These are phyloP conservation scores for Trialeurodes vaporariorum DNA, from an alignment of 1,140 invertebrate species.

Conservation along the genomic window DNA sequence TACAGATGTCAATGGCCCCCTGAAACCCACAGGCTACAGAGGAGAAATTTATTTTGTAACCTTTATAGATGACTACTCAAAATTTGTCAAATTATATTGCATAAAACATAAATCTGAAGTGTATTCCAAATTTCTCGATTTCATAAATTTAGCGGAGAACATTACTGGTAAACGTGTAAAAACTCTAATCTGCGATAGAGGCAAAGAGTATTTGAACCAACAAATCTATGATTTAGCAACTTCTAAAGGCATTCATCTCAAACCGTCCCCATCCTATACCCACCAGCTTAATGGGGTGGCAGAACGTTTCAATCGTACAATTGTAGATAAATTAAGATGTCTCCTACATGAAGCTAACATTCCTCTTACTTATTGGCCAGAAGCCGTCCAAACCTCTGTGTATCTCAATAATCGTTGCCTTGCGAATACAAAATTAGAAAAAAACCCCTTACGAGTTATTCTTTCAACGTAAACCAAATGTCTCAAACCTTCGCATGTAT, in stretches of 20 bases:
- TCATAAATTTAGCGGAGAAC: constrained; percentile 21
- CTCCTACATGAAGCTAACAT: constrained; percentile 24
- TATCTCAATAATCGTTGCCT: constrained; percentile 21
- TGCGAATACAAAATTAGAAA: too few relatives aligned
- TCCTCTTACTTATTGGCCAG: constrained; percentile 21
- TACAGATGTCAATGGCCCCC: constrained; percentile 15
- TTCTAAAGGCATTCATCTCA: constrained; percentile 20
- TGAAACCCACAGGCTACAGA: constrained; percentile 12
- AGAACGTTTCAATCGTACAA: constrained; percentile 21
- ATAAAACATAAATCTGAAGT: constrained; percentile 19
- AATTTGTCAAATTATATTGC: constrained; percentile 22
- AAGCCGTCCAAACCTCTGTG: constrained; percentile 22
- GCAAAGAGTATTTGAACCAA: constrained; percentile 25
- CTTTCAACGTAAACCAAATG: neutral
- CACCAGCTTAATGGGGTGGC: constrained; percentile 24
- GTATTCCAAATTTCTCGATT: constrained; percentile 16
- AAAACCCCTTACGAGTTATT: neutral
- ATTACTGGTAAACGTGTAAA: constrained; percentile 24
- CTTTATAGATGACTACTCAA: constrained; percentile 28
- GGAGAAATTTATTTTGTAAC: constrained; percentile 25
- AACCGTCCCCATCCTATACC: constrained; percentile 19
- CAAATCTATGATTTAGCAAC: constrained; percentile 20
- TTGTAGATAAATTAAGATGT: constrained; percentile 24
- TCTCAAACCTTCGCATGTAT: neutral
- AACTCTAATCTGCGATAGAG: constrained; percentile 26